phyloP scores from a whole-genome alignment of 1,140 invertebrate genomes.

The Propsilocerus akamusi region DNA sequence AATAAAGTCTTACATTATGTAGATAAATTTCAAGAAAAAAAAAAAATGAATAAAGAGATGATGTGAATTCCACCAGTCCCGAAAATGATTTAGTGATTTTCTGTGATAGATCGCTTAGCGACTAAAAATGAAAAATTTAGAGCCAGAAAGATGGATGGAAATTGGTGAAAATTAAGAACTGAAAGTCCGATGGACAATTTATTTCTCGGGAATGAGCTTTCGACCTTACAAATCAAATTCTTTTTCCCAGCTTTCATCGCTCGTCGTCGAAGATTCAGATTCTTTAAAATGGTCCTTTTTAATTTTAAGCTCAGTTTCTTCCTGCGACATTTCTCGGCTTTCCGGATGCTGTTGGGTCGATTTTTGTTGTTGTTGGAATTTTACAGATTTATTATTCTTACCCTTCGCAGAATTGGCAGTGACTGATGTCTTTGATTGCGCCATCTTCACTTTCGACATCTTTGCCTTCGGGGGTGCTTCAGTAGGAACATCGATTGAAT shows the following conservation, averaged over 20 bases:
- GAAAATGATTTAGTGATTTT: too few relatives aligned
- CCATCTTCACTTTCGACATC: not conserved
- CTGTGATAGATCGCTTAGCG: too few relatives aligned
- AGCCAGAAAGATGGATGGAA: too few relatives aligned
- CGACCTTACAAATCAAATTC: slow-evolving; percentile 7
- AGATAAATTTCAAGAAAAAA: too few relatives aligned
- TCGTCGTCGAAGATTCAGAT: slow-evolving; percentile 1
- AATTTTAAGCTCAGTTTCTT: not conserved
- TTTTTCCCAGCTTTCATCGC: slow-evolving; percentile 9
- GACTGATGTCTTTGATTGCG: not conserved
- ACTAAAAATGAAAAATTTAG: too few relatives aligned
- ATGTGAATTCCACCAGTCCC: too few relatives aligned
- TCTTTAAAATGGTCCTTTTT: slow-evolving; percentile 6
- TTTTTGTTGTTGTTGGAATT: slow-evolving; percentile 1
- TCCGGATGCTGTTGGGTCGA: not conserved
- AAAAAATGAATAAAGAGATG: too few relatives aligned
- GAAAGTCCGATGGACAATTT: too few relatives aligned
- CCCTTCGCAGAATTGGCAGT: not conserved
- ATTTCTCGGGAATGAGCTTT: too few relatives aligned
- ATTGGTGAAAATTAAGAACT: too few relatives aligned
- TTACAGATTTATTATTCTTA: slow-evolving; percentile 1
- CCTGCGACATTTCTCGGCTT: not conserved
- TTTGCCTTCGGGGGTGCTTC: not conserved
- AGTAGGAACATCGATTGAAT: not conserved
- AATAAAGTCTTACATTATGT: too few relatives aligned